A percentile compares a stretch with the other conserved stretches of the same genome.
Conservation (phyloP, 2,888 invertebrate species). For the Drymonia ruficornis region DNA sequence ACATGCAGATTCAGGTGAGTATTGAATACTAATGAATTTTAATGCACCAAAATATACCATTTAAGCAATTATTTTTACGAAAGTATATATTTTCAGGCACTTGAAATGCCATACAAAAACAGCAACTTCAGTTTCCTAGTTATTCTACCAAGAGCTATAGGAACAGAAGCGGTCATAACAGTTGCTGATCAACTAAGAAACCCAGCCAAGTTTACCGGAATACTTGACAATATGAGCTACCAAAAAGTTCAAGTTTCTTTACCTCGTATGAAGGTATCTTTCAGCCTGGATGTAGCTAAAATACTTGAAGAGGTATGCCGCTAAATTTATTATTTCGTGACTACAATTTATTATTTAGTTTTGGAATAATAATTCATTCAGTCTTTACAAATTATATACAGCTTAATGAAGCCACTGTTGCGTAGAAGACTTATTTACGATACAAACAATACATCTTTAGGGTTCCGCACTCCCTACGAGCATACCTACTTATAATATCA, state of each 20-base stretch:
- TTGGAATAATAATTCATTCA: no score
- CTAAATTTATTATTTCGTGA: no score
- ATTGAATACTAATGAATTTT: not conserved
- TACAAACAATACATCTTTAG: no score
- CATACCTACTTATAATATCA: no score
- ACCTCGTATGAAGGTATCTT: constrained; percentile 40
- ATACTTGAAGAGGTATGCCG: constrained; percentile 42
- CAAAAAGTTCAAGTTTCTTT: constrained; percentile 34
- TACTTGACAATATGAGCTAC: constrained; percentile 14
- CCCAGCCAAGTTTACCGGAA: constrained; percentile 19
- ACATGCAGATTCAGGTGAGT: constrained; percentile 32
- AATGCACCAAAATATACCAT: no score
- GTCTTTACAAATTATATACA: no score
- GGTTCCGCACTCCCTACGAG: no score
- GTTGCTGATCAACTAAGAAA: constrained; percentile 31
- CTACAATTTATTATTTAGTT: no score
- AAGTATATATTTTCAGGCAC: constrained; percentile 30
- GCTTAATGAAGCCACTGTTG: no score
- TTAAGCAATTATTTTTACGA: no score
- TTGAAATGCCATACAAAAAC: constrained; percentile 46
- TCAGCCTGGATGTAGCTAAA: constrained; percentile 34
- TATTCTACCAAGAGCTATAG: constrained; percentile 38
- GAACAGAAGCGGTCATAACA: constrained; percentile 22
- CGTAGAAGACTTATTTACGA: no score
- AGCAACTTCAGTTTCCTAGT: constrained; percentile 38